phyloP scores from a whole-genome alignment of 2,113 vertebrate species.

The Chelonoidis abingdonii region DNA sequence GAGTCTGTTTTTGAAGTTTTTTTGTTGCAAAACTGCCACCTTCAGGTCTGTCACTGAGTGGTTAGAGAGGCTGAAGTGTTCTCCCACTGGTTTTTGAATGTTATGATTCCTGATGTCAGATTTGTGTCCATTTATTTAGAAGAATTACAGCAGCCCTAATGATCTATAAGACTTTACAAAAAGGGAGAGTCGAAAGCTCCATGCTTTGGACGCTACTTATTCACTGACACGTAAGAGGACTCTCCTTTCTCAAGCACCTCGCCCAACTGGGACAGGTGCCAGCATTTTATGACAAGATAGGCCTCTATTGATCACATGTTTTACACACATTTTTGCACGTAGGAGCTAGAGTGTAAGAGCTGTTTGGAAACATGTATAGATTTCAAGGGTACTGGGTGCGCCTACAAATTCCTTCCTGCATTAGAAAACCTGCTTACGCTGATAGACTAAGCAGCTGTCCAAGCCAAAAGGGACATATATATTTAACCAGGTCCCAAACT shows the following conservation, averaged over 20 bases:
- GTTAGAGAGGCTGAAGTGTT: too few species aligned
- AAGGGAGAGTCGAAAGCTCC: constrained; percentile 54
- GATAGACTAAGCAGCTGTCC: constrained; percentile 77
- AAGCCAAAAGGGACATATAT: constrained; percentile 42
- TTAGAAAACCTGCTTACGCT: constrained; percentile 68
- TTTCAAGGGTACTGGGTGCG: constrained; percentile 78
- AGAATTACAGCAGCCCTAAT: constrained; percentile 25
- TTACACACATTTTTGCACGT: constrained; percentile 74
- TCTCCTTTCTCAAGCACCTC: constrained; percentile 63
- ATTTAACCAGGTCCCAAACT: constrained; percentile 42
- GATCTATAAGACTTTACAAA: constrained; percentile 41
- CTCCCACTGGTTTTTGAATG: too few species aligned
- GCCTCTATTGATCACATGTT: constrained; percentile 58
- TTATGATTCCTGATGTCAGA: too few species aligned
- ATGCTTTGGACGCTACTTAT: constrained; percentile 33
- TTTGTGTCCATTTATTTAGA: background rate
- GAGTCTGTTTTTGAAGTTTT: too few species aligned
- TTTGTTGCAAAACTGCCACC: too few species aligned
- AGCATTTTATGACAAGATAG: constrained; percentile 30
- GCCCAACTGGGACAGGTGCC: constrained; percentile 48
- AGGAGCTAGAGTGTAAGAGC: constrained; percentile 67
- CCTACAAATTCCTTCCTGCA: constrained; percentile 68
- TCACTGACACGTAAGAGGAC: constrained; percentile 41
- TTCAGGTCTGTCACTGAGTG: too few species aligned
- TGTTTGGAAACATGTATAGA: constrained; percentile 69